Evolutionary conservation across 2,797 vertebrate genomes (phyloP).

Genomic region (Lutjanus argentimaculatus): DNA sequence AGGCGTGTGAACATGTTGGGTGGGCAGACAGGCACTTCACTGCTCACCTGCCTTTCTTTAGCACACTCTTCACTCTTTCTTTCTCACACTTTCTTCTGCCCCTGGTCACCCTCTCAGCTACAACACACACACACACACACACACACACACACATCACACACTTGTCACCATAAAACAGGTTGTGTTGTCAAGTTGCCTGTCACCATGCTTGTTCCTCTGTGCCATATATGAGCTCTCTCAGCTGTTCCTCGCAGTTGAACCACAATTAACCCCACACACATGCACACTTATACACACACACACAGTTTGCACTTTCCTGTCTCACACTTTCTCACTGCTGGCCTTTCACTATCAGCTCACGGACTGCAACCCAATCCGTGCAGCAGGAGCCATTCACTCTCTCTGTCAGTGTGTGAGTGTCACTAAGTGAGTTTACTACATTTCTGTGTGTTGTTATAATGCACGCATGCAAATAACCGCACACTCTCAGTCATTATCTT

Average conservation of each 20-base stretch:
- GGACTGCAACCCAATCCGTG: slow-evolving; percentile 77
- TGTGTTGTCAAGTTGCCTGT: slow-evolving; percentile 82
- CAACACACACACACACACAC: slow-evolving; percentile 50
- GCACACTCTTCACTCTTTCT: slow-evolving; percentile 64
- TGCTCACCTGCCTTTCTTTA: slow-evolving; percentile 85
- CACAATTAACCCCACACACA: slow-evolving; percentile 83
- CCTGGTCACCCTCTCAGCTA: slow-evolving; percentile 31
- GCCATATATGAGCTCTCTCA: slow-evolving; percentile 87
- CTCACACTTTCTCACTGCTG: slow-evolving; percentile 71
- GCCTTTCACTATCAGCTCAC: slow-evolving; percentile 79
- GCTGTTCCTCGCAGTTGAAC: slow-evolving; percentile 87
- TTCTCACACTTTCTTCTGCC: slow-evolving; percentile 65
- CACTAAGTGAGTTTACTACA: slow-evolving; percentile 68
- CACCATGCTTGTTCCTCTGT: slow-evolving; percentile 81
- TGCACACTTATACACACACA: slow-evolving; percentile 38
- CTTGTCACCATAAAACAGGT: slow-evolving; percentile 85
- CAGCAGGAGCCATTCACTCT: slow-evolving; percentile 60
- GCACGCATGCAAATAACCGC: slow-evolving; percentile 1
- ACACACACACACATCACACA: slow-evolving; percentile 59
- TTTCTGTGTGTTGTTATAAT: slow-evolving; percentile 49
- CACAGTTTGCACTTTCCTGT: slow-evolving; percentile 75
- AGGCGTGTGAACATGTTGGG: slow-evolving; percentile 79
- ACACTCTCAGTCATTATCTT: background rate
- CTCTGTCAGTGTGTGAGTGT: slow-evolving; percentile 61
- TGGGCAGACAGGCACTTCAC: slow-evolving; percentile 69